Evolutionary conservation across 2,113 vertebrate species (phyloP).

Genomic region (Phycodurus eques): DNA sequence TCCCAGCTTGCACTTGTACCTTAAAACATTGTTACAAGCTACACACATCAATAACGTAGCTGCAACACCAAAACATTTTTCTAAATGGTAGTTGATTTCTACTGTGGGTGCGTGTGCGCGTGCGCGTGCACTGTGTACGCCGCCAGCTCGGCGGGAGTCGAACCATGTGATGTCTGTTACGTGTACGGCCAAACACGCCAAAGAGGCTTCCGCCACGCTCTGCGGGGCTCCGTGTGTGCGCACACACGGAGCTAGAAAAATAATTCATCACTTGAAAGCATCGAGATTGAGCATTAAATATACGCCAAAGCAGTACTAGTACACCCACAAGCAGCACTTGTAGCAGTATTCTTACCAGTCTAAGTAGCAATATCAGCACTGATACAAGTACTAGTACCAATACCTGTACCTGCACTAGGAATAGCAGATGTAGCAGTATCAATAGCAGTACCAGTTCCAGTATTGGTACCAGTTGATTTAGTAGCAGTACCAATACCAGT

Average conservation of each 20-base stretch:
- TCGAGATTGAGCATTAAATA: too few relatives aligned
- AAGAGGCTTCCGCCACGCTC: conserved; percentile 38
- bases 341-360: too few relatives aligned
- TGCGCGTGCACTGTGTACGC: conserved; percentile 11
- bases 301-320: too few relatives aligned
- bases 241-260: neutral
- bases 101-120: conserved; percentile 18
- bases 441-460: neutral
- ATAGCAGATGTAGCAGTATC: neutral
- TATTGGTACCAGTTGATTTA: too few relatives aligned
- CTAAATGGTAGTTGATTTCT: conserved; percentile 25
- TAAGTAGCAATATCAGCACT: too few relatives aligned
- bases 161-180: conserved; percentile 51
- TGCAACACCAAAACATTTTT: conserved; percentile 33
- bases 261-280: neutral
- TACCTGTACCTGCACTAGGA: too few relatives aligned
- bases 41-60: conserved; percentile 49
- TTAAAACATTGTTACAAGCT: conserved; percentile 60
- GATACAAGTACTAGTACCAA: too few relatives aligned
- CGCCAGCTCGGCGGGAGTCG: conserved; percentile 36
- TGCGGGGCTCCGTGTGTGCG: conserved; percentile 16
- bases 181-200: conserved; percentile 39
- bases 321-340: too few relatives aligned
- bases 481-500: neutral
- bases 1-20: conserved; percentile 1